Conservation (phyloP, 2,888 invertebrate genomes). For the Stenchaetothrips biformis region DNA sequence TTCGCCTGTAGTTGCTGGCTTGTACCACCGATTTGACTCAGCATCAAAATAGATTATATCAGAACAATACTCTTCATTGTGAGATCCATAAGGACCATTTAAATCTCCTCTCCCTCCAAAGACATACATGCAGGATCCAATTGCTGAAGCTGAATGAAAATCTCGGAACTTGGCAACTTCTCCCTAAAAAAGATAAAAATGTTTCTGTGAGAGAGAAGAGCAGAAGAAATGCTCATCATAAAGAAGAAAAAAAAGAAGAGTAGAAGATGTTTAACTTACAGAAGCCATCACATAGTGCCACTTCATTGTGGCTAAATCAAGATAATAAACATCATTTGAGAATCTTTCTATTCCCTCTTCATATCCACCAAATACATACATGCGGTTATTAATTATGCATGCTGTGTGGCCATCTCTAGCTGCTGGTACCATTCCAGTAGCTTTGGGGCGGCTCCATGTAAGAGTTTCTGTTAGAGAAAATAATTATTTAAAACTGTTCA, state of each 20-base stretch:
- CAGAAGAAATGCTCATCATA: background rate
- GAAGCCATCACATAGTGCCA: conserved; percentile 63
- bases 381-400: conserved; percentile 68
- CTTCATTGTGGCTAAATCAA: conserved; percentile 65
- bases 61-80: conserved; percentile 72
- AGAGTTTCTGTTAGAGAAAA: conserved; percentile 47
- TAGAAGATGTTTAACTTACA: conserved; percentile 35
- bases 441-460: conserved; percentile 62
- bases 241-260: background rate
- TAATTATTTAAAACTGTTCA: background rate
- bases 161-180: conserved; percentile 59
- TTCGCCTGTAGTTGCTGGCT: conserved; percentile 55
- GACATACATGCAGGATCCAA: conserved; percentile 75
- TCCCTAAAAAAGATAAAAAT: background rate
- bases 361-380: conserved; percentile 89
- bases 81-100: conserved; percentile 58
- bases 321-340: conserved; percentile 69
- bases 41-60: conserved; percentile 73
- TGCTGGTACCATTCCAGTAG: conserved; percentile 66
- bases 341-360: conserved; percentile 78
- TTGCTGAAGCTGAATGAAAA: conserved; percentile 80
- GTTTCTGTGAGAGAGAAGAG: background rate
- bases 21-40: conserved; percentile 62
- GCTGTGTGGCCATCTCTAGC: conserved; percentile 90
- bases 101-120: conserved; percentile 84